Conservation (phyloP, 2,797 vertebrate genomes). For the Bucorvus abyssinicus region DNA sequence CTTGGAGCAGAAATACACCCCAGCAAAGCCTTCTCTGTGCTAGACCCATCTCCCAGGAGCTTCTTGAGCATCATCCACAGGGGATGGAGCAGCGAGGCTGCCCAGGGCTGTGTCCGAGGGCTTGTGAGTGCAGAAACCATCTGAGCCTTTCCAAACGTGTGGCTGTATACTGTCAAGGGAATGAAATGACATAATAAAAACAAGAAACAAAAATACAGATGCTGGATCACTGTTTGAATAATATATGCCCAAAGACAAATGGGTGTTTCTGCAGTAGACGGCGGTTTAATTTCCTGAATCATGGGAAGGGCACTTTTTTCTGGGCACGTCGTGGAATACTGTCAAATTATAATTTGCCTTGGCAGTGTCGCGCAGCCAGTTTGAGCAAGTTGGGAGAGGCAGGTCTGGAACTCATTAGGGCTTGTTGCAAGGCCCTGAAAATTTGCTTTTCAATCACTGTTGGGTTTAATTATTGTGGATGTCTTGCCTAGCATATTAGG, state of each 20-base stretch:
- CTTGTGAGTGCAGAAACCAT: fast-evolving
- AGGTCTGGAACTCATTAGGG: slow-evolving; percentile 66
- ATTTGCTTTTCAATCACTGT: slow-evolving; percentile 47
- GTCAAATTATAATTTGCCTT: slow-evolving; percentile 36
- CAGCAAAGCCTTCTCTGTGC: fast-evolving
- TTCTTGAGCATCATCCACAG: fast-evolving
- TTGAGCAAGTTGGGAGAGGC: not conserved
- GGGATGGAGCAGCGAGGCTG: not conserved
- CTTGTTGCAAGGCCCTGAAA: slow-evolving; percentile 24
- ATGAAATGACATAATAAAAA: not conserved
- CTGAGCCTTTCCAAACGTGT: fast-evolving
- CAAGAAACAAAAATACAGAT: not conserved
- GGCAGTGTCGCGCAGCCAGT: slow-evolving; percentile 8
- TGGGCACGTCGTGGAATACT: slow-evolving; percentile 6
- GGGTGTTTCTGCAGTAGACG: not conserved
- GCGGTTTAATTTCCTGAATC: slow-evolving; percentile 20
- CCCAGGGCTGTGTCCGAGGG: fast-evolving
- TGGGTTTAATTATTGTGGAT: slow-evolving; percentile 65
- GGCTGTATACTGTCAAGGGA: fast-evolving
- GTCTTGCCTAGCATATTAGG: slow-evolving; percentile 30
- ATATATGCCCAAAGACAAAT: not conserved
- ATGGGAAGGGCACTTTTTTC: not conserved
- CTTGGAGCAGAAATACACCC: not conserved
- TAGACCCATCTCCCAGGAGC: not conserved
- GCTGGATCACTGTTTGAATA: not conserved